A percentile compares a stretch with the other conserved stretches of the same genome.
These are phyloP conservation scores for Folsomia manolachei DNA, from an alignment of 2,888 invertebrate species.

Conservation along the genomic window DNA sequence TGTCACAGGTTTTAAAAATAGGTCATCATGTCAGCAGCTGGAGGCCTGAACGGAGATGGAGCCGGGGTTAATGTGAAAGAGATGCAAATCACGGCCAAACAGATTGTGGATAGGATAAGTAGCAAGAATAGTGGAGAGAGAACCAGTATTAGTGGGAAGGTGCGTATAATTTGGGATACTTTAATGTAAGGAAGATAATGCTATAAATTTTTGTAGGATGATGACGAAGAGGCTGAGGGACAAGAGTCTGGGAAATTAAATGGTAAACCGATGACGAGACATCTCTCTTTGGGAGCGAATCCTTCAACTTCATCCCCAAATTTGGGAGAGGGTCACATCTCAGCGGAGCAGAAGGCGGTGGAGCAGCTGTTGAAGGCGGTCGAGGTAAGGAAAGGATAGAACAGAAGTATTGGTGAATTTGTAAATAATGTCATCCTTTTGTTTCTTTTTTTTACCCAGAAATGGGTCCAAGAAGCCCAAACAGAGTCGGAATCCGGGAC, in stretches of 20 bases:
- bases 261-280: too few relatives aligned
- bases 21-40: too few relatives aligned
- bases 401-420: background rate
- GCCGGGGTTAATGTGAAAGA: constrained; percentile 30
- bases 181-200: too few relatives aligned
- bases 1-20: too few relatives aligned
- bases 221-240: too few relatives aligned
- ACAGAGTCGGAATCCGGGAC: constrained; percentile 29
- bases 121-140: background rate
- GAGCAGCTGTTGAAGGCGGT: constrained; percentile 41
- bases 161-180: too few relatives aligned
- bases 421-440: background rate
- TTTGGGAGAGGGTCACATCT: constrained; percentile 13
- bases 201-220: background rate
- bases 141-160: background rate
- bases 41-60: too few relatives aligned
- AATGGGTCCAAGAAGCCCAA: constrained; percentile 40
- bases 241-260: too few relatives aligned
- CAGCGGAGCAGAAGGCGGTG: constrained; percentile 37
- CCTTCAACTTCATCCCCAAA: constrained; percentile 14
- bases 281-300: background rate
- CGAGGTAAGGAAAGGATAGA: constrained; percentile 25
- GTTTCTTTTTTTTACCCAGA: constrained; percentile 19
- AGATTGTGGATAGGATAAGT: constrained; percentile 49
- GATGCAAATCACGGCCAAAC: constrained; percentile 48